Evolutionary conservation across 2,888 invertebrate species (phyloP).

Genomic region (Synergus itoensis): DNA sequence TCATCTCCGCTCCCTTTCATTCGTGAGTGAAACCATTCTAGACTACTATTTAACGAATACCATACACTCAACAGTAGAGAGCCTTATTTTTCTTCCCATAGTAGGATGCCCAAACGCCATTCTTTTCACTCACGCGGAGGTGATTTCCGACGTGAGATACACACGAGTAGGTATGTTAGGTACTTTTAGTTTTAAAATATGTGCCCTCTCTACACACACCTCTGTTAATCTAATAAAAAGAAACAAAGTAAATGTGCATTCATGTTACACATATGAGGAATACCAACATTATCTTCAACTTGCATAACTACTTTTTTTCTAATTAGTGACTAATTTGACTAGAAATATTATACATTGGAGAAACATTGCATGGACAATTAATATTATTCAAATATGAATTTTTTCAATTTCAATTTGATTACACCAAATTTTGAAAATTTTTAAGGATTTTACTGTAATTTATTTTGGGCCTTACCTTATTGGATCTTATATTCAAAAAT

Average conservation of each 20-base stretch:
- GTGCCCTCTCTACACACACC: neutral
- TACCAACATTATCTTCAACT: constrained; percentile 10
- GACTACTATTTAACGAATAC: constrained; percentile 7
- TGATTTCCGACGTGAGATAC: constrained; percentile 28
- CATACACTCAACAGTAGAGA: neutral
- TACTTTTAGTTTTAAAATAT: neutral
- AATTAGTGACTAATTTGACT: neutral
- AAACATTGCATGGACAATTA: too few species aligned
- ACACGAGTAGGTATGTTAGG: neutral
- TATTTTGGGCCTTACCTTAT: too few species aligned
- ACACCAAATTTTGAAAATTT: too few species aligned
- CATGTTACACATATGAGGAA: neutral
- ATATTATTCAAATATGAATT: too few species aligned
- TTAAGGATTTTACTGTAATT: too few species aligned
- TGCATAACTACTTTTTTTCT: constrained; percentile 15
- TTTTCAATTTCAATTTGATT: too few species aligned
- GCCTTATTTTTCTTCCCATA: constrained; percentile 13
- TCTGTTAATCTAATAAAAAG: constrained; percentile 20
- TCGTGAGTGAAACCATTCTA: constrained; percentile 8
- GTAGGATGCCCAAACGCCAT: constrained; percentile 10
- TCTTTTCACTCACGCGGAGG: constrained; percentile 18
- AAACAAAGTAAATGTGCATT: constrained; percentile 9
- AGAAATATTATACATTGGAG: too few species aligned
- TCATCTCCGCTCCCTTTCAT: constrained; percentile 29
- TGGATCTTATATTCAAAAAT: too few species aligned